Percentiles rank a stretch among this genome's conserved stretches.
Evolutionary conservation across 2,797 vertebrate genomes (phyloP).

Genomic region (Microchirus variegatus): DNA sequence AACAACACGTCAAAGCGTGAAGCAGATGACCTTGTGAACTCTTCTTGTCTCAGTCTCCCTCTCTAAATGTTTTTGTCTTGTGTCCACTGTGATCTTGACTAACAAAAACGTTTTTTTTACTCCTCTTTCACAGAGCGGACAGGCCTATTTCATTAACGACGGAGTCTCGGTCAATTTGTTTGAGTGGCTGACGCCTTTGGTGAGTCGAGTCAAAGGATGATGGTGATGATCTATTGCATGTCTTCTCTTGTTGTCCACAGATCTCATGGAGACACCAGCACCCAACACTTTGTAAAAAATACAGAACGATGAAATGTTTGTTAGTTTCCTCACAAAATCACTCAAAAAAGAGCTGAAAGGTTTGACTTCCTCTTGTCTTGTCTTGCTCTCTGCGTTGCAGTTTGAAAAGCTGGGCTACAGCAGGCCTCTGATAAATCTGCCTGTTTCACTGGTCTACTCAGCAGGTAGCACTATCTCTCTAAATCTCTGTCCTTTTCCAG

Average conservation of each 20-base stretch:
- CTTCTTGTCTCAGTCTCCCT: no score
- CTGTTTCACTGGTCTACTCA: slow-evolving; percentile 84
- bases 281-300: no score
- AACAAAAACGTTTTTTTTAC: neutral
- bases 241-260: neutral
- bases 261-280: no score
- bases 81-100: no score
- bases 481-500: neutral
- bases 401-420: slow-evolving; percentile 91
- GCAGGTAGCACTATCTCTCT: slow-evolving; percentile 81
- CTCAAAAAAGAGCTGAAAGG: neutral
- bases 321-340: no score
- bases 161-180: slow-evolving; percentile 91
- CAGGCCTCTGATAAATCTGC: slow-evolving; percentile 86
- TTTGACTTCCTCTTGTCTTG: neutral
- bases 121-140: slow-evolving; percentile 85
- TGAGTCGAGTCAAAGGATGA: slow-evolving; percentile 74
- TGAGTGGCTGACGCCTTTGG: slow-evolving; percentile 91
- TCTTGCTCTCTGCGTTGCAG: slow-evolving; percentile 66
- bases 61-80: no score
- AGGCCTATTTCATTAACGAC: slow-evolving; percentile 93
- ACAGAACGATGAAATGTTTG: no score
- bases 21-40: no score
- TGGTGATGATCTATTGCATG: neutral
- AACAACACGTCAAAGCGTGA: no score